These are phyloP conservation scores for Cataglyphis hispanica DNA, from an alignment of 1,140 invertebrate species.

Conservation along the genomic window DNA sequence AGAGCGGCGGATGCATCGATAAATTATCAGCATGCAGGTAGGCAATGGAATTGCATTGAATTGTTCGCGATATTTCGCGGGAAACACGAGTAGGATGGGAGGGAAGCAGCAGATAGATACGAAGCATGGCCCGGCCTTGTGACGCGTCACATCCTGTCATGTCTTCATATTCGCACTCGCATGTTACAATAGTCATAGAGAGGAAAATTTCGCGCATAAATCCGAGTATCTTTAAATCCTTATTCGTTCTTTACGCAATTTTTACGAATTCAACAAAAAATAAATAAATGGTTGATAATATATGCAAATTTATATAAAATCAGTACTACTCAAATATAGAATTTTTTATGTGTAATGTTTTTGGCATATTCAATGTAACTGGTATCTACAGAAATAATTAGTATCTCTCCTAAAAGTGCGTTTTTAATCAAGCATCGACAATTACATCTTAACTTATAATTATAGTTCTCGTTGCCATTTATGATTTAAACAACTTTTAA, in stretches of 20 bases:
- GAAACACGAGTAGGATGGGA: conserved; percentile 20
- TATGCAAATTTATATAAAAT: too few relatives aligned
- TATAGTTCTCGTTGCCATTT: not conserved
- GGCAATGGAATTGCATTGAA: conserved; percentile 23
- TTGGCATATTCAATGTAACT: too few relatives aligned
- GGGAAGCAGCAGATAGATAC: conserved; percentile 42
- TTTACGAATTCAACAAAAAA: too few relatives aligned
- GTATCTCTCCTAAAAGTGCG: not conserved
- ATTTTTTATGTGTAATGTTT: too few relatives aligned
- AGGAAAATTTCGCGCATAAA: conserved; percentile 3
- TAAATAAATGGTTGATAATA: not conserved
- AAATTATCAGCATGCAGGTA: conserved; percentile 33
- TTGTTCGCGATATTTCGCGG: conserved; percentile 49
- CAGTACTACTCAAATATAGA: too few relatives aligned
- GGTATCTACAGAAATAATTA: not conserved
- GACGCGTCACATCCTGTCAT: conserved; percentile 80
- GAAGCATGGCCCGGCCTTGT: conserved; percentile 79
- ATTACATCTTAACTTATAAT: not conserved
- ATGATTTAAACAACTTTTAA: conserved; percentile 28
- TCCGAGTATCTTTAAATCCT: not conserved
- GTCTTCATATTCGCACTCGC: conserved; percentile 75
- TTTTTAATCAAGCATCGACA: not conserved
- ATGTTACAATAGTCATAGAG: conserved; percentile 69
- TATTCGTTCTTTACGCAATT: not conserved
- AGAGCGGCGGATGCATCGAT: conserved; percentile 9